Base-by-base conservation (phyloP, 2,888 invertebrate genomes). In the Patella depressa region DNA sequence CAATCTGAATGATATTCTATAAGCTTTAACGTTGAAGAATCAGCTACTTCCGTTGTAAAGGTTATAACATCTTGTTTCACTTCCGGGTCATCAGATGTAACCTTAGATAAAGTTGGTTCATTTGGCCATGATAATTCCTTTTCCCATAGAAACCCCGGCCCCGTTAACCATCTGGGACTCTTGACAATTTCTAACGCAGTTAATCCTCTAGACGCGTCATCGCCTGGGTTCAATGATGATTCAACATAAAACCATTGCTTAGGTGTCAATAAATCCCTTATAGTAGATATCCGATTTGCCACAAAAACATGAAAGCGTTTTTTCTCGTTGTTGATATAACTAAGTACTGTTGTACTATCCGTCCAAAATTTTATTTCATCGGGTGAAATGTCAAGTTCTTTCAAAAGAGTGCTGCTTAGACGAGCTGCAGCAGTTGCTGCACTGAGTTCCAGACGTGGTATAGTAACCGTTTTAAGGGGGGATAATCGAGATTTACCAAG, bases 281-380 rank as follows among this genome's bases (percentile, higher is more conserved):
- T 75, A 24, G 24, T 2, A 45, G 53, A n/a, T 12, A 76, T 45
- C 9, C 76, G 71, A 73, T 76, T 76, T 17, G 76, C 76, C 17
- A 76, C 76, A 54, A 76, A 73, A 15, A 29, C 54, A 19, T 73
- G 76, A 19, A 73, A 76, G 74, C 76, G 29, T 54, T 71, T 75
- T 12, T 19, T n/a, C 17, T 75, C 70, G 45, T 53, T 70, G 19
- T 54, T 34, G 14, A 75, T 70, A 71, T 75, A 75, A 17, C 24
- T 72, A n/a, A 72, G 45, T 12, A 75, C 71, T 17, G 57, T 34
- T 17, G 71, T 72, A 19, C n/a, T 70, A 71, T 75, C 75, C n/a
- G 53, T 53, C 75, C 75, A 75, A 54, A 75, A 75, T 9, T 12
- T 53, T 24, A 59, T 7, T n/a, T 14, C 71, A 24, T 75, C 72